phyloP scores from a whole-genome alignment of 2,113 vertebrate genomes.

The Saccopteryx leptura region DNA sequence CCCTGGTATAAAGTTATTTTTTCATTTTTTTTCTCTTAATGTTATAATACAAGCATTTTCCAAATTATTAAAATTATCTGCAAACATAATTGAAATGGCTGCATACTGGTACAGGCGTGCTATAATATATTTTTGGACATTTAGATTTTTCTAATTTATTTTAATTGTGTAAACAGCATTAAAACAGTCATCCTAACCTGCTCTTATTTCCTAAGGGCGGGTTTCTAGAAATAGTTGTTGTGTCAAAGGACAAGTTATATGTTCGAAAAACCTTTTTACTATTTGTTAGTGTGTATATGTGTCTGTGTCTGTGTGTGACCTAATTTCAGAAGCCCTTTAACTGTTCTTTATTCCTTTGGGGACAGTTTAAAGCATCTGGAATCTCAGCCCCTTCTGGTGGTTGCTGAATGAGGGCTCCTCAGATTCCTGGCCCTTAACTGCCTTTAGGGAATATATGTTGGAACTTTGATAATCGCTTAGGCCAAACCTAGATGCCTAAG shows the following conservation, averaged over 20 bases:
- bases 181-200: not conserved
- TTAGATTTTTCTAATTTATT: not conserved
- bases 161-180: not conserved
- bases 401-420: not conserved
- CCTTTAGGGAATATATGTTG: not conserved
- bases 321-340: not conserved
- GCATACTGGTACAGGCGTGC: not conserved
- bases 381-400: not conserved
- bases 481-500: not conserved
- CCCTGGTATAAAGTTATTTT: not conserved
- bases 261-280: not conserved
- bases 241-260: not conserved
- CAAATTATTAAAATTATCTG: not conserved
- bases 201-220: not conserved
- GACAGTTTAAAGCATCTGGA: not conserved
- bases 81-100: not conserved
- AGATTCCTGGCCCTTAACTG: not conserved
- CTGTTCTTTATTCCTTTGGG: not conserved
- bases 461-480: not conserved
- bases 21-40: not conserved
- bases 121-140: not conserved
- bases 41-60: not conserved
- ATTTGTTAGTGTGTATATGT: fast-evolving
- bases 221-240: not conserved
- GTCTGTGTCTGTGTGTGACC: not conserved